phyloP scores from a whole-genome alignment of 2,888 invertebrate species.

The Mesochorus sp. region DNA sequence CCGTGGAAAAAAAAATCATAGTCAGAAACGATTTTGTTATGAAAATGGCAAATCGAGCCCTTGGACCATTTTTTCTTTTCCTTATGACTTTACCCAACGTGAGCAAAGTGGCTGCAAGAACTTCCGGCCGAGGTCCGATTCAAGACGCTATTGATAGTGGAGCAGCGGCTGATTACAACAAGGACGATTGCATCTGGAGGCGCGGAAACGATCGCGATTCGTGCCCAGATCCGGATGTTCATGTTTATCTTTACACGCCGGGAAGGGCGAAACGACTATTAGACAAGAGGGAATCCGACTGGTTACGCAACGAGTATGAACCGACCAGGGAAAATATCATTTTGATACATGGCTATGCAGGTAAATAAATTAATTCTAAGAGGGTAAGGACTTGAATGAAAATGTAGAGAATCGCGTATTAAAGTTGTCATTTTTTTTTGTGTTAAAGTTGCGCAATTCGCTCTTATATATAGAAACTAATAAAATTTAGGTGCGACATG shows the following conservation, averaged over 20 bases:
- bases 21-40: background rate
- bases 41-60: background rate
- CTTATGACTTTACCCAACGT: background rate
- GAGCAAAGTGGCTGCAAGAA: slow-evolving; percentile 34
- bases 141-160: slow-evolving; percentile 79
- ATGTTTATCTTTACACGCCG: slow-evolving; percentile 86
- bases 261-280: slow-evolving; percentile 81
- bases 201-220: slow-evolving; percentile 85
- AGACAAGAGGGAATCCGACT: slow-evolving; percentile 84
- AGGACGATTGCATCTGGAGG: slow-evolving; percentile 88
- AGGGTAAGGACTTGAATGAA: too few species aligned
- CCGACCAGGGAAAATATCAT: slow-evolving; percentile 87
- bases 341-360: slow-evolving; percentile 90
- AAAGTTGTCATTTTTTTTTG: too few species aligned
- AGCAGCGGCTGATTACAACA: slow-evolving; percentile 84
- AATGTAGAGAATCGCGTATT: too few species aligned
- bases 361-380: slow-evolving; percentile 67
- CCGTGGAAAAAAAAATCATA: background rate
- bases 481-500: too few species aligned
- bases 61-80: slow-evolving; percentile 12
- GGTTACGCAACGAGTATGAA: slow-evolving; percentile 89
- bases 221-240: slow-evolving; percentile 89
- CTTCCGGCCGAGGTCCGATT: slow-evolving; percentile 73
- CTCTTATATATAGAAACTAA: too few species aligned
- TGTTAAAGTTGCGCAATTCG: too few species aligned